Percentiles rank a stretch among this genome's conserved stretches.
These are phyloP conservation scores for Myotis pilosus DNA, from an alignment of 2,797 vertebrate genomes.

Conservation along the genomic window DNA sequence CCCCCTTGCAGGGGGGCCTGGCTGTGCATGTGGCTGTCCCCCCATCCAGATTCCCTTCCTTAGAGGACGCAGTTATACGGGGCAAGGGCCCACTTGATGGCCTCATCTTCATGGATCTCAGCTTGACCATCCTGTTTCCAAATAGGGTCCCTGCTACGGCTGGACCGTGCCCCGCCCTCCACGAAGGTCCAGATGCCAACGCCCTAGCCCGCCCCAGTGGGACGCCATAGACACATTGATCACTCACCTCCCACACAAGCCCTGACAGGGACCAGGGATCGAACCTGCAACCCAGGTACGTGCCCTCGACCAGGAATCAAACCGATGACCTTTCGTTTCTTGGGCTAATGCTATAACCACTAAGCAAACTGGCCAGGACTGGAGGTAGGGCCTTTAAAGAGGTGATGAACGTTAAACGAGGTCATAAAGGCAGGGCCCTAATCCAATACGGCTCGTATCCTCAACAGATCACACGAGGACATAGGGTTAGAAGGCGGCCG, in stretches of 20 bases:
- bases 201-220: neutral
- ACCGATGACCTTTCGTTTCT: too few species aligned
- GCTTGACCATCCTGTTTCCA: neutral
- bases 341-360: too few species aligned
- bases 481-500: neutral
- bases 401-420: neutral
- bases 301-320: too few species aligned
- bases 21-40: rapidly evolving
- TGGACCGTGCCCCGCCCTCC: too few species aligned
- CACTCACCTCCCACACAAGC: too few species aligned
- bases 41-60: neutral
- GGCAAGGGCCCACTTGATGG: neutral
- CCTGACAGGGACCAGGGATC: too few species aligned
- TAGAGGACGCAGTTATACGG: neutral
- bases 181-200: neutral
- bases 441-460: neutral
- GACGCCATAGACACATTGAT: neutral
- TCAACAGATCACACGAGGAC: neutral
- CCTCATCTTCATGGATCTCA: neutral
- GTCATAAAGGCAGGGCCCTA: neutral
- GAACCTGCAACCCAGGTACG: too few species aligned
- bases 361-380: too few species aligned
- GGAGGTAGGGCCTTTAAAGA: neutral
- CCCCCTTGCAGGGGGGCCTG: rapidly evolving
- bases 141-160: neutral